phyloP scores from a whole-genome alignment of 2,113 vertebrate genomes.

The Meleagris gallopavo region DNA sequence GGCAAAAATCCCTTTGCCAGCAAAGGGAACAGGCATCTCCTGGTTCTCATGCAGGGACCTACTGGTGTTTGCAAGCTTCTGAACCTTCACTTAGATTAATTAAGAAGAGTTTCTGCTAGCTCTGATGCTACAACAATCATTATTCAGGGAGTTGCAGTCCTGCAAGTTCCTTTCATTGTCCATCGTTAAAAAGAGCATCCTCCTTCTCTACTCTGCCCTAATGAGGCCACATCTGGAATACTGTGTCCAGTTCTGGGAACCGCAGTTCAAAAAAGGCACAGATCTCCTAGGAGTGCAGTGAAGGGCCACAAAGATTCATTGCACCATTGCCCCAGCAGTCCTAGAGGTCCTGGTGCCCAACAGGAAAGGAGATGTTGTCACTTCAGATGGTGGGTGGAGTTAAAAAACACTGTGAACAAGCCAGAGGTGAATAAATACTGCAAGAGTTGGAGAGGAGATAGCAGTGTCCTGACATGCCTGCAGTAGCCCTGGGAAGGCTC shows the following conservation, averaged over 20 bases:
- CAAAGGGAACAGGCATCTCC: not conserved
- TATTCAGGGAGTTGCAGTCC: not conserved
- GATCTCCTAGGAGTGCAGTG: no score
- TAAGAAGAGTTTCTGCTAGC: not conserved
- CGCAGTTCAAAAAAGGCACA: no score
- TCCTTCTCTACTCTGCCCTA: no score
- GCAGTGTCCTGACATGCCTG: not conserved
- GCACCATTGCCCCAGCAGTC: not conserved
- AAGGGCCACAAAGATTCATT: not conserved
- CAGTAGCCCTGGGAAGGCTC: not conserved
- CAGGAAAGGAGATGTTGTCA: not conserved
- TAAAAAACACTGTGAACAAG: rapidly evolving
- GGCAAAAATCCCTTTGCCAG: not conserved
- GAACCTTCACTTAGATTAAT: not conserved
- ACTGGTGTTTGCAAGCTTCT: not conserved
- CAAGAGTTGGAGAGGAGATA: not conserved
- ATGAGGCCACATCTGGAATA: no score
- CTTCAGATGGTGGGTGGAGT: not conserved
- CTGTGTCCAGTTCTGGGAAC: no score
- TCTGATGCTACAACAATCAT: not conserved
- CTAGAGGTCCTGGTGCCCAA: not conserved
- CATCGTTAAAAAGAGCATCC: no score
- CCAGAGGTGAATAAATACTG: not conserved
- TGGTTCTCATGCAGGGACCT: not conserved
- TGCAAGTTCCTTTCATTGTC: not conserved